Conservation (phyloP, 2,797 vertebrate species). For the Anableps anableps region DNA sequence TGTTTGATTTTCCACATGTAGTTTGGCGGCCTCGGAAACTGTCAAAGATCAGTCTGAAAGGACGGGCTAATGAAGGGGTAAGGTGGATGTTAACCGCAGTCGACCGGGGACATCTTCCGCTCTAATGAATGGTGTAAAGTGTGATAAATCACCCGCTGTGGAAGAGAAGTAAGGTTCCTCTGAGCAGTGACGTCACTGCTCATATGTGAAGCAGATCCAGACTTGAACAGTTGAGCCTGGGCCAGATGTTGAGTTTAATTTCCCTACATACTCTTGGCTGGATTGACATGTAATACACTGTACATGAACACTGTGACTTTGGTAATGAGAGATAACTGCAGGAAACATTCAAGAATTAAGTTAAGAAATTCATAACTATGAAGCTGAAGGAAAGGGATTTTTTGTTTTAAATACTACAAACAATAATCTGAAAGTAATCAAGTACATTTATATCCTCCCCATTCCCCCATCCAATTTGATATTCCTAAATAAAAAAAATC, state of each 20-base stretch:
- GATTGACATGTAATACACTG: constrained; percentile 33
- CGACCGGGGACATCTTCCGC: constrained; percentile 46
- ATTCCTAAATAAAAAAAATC: background rate
- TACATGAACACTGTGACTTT: constrained; percentile 6
- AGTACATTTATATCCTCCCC: background rate
- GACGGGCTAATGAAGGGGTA: constrained; percentile 68
- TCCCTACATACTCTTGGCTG: constrained; percentile 46
- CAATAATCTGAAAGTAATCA: background rate
- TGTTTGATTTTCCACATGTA: constrained; percentile 46
- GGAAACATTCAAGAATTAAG: constrained; percentile 12
- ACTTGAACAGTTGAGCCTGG: constrained; percentile 75
- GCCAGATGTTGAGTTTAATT: constrained; percentile 81
- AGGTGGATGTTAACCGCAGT: constrained; percentile 63
- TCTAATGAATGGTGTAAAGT: constrained; percentile 73
- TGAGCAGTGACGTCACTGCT: constrained; percentile 78
- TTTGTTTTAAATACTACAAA: background rate
- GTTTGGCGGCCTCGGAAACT: constrained; percentile 22
- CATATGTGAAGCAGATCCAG: constrained; percentile 83
- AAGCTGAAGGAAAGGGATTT: background rate
- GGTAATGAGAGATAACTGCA: background rate
- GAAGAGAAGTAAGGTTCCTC: constrained; percentile 79
- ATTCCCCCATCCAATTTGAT: background rate
- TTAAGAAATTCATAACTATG: background rate
- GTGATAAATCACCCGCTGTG: constrained; percentile 77
- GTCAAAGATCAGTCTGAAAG: constrained; percentile 54